Evolutionary conservation across 2,113 vertebrate genomes (phyloP).

Genomic region (Prunella himalayana): DNA sequence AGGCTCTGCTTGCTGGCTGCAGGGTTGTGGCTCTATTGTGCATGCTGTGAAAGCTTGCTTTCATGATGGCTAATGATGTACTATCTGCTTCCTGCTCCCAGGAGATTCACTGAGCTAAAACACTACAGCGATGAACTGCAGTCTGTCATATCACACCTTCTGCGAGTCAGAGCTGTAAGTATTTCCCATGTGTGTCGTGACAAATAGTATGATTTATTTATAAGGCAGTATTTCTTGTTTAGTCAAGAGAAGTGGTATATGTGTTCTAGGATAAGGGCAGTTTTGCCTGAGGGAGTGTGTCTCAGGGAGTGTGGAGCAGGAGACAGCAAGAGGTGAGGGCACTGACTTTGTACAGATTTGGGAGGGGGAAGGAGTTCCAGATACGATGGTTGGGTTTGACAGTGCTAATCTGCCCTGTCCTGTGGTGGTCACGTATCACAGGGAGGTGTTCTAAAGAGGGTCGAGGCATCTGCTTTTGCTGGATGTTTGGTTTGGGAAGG

Average conservation of each 20-base stretch:
- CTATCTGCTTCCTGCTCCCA: slow-evolving; percentile 68
- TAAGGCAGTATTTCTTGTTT: slow-evolving; percentile 14
- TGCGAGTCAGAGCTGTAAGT: slow-evolving; percentile 90
- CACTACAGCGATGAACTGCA: slow-evolving; percentile 92
- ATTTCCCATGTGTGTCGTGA: slow-evolving; percentile 35
- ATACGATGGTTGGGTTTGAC: neutral
- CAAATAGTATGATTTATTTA: slow-evolving; percentile 37
- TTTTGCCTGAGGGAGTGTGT: neutral
- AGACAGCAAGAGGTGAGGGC: neutral
- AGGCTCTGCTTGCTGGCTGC: neutral
- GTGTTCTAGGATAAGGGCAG: neutral
- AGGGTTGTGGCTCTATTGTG: slow-evolving; percentile 1
- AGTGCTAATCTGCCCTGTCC: neutral
- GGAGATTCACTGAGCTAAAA: slow-evolving; percentile 88
- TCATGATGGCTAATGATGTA: slow-evolving; percentile 56
- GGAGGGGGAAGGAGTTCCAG: neutral
- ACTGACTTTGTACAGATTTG: neutral
- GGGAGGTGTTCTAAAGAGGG: neutral
- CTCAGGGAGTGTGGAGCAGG: neutral
- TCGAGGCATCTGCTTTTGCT: neutral
- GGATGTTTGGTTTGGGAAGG: neutral
- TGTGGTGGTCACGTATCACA: neutral
- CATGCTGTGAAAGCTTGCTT: slow-evolving; percentile 25
- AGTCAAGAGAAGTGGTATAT: neutral
- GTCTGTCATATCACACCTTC: slow-evolving; percentile 88